A percentile compares a stretch with the other conserved stretches of the same genome.
Conservation (phyloP, 35 echinoderm and acorn worm species). For the Apostichopus californicus region DNA sequence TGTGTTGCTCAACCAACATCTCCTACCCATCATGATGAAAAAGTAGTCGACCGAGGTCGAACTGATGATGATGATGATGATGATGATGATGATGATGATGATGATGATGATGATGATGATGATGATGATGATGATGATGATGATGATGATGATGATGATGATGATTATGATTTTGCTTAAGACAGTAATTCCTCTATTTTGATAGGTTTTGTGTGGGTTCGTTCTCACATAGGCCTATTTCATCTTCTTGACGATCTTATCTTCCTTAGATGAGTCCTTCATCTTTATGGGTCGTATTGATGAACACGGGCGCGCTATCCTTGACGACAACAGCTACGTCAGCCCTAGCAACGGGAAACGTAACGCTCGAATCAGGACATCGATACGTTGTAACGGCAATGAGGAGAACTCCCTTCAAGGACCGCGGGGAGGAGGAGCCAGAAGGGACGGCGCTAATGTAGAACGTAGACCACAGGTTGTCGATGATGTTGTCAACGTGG, state of each 20-base stretch:
- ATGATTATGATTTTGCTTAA: too few relatives aligned
- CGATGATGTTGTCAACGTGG: background rate
- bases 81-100: too few relatives aligned
- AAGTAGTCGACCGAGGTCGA: too few relatives aligned
- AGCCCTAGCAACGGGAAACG: background rate
- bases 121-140: too few relatives aligned
- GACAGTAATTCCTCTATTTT: too few relatives aligned
- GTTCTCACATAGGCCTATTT: too few relatives aligned
- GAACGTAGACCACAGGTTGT: background rate
- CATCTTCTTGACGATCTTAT: background rate
- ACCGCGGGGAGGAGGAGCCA: background rate
- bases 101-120: too few relatives aligned
- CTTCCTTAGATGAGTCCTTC: background rate
- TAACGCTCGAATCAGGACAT: background rate
- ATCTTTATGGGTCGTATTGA: slow-evolving; percentile 20
- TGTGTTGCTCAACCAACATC: too few relatives aligned
- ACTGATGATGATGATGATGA: too few relatives aligned
- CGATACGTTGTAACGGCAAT: background rate
- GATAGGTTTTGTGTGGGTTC: too few relatives aligned
- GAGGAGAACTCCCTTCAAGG: background rate
- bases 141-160: too few relatives aligned
- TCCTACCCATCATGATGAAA: too few relatives aligned
- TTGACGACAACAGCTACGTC: slow-evolving; percentile 35
- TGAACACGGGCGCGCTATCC: background rate
- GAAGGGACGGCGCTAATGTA: background rate